A percentile compares a stretch with the other conserved stretches of the same genome.
Evolutionary conservation across 2,113 vertebrate genomes (phyloP).

Genomic region (Cyanocitta stelleri): DNA sequence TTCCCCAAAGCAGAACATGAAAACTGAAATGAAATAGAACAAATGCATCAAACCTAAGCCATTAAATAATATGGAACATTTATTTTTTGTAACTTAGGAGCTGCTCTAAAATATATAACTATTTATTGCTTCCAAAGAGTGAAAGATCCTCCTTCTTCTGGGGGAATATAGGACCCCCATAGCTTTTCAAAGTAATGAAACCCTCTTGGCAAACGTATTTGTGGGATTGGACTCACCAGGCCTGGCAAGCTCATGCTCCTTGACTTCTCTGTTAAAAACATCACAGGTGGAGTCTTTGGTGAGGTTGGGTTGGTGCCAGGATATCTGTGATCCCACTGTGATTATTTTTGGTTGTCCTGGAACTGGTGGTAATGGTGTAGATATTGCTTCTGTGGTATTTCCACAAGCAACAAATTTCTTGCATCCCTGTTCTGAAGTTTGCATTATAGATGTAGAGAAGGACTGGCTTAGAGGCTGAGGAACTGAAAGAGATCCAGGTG

Average conservation of each 20-base stretch:
- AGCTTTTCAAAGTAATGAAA: not conserved
- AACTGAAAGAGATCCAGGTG: constrained; percentile 86
- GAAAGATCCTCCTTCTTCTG: constrained; percentile 4
- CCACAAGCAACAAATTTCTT: constrained; percentile 93
- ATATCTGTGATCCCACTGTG: not conserved
- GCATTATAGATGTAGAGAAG: constrained; percentile 87
- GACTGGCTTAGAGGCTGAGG: constrained; percentile 87
- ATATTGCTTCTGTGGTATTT: constrained; percentile 88
- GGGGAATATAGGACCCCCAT: not conserved
- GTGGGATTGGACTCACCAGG: constrained; percentile 82
- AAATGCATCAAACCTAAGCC: not conserved
- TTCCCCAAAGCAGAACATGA: not conserved
- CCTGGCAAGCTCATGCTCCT: constrained; percentile 87
- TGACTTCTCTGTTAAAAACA: constrained; percentile 82
- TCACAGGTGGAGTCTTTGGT: constrained; percentile 63
- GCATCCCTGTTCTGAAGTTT: constrained; percentile 87
- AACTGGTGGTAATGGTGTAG: not conserved
- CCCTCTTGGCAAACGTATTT: constrained; percentile 81
- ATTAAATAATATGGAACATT: constrained; percentile 45
- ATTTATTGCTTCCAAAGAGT: not conserved
- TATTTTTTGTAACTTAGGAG: not conserved
- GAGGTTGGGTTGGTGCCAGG: not conserved
- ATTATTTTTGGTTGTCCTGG: not conserved
- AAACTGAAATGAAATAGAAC: not conserved
- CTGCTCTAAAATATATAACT: not conserved